Base-by-base conservation (phyloP, 2,113 vertebrate species). In the Eira barbara region DNA sequence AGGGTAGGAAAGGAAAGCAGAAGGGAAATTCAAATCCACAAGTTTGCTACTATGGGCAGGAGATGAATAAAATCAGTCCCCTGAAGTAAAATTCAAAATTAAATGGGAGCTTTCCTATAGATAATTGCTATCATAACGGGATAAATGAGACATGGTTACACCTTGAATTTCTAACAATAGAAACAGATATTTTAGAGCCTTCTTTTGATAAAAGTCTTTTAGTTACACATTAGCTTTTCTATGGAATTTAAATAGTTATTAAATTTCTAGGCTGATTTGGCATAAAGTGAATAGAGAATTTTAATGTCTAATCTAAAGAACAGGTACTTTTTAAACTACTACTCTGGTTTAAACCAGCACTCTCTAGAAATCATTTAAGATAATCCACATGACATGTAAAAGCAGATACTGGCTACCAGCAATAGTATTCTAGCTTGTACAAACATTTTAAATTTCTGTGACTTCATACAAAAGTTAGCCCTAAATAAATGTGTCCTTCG, bases 181-280 rank as follows among this genome's bases (percentile, higher is more conserved):
- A 95, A 90, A 87, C 31, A 63, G 27, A 55, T 18, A 89, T 52
- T 52, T 84, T 84, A 85, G 52, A 81, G 21, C 42, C 20, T 27
- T 65, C 61, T 93, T 91, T 45, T 89, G 91, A 92, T n/a, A 59
- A 95, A 83, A 94, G 36, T 6, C 36, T 97, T 94, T 95, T 71
- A 92, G 57, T 61, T 94, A 47, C 13, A 91, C 15, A 94, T 89
- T 91, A 93, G 45, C 45, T 96, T 83, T 97, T 52, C 73, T 91
- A n/a, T 82, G 67, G 57, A 91, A 96, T 76, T 91, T 97, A 97
- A 96, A 11, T 90, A 97, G 94, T 71, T 90, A 87, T 63, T 97
- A n/a, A 78, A 52, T 95, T 90, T 96, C 69, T 63, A 81, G 55
- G 57, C 55, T 47, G 4, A 86, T 84, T 29, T 81, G 91, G 69